These are phyloP conservation scores for Arctia plantaginis DNA, from an alignment of 2,888 invertebrate species.

Conservation along the genomic window DNA sequence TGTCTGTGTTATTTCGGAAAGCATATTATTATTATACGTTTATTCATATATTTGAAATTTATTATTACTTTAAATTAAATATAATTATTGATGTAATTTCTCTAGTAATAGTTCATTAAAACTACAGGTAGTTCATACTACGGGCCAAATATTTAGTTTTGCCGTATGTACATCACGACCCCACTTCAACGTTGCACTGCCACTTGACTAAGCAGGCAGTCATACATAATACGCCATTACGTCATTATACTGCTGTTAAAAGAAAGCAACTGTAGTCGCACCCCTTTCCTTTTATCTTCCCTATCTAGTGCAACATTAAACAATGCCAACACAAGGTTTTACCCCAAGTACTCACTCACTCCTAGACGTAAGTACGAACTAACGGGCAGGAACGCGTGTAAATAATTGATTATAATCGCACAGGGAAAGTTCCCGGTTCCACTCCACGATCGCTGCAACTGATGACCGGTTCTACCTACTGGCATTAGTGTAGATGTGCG, in stretches of 20 bases:
- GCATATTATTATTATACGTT: too few species aligned
- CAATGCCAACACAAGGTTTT: slow-evolving; percentile 11
- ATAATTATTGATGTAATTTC: too few species aligned
- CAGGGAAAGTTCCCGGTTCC: slow-evolving; percentile 51
- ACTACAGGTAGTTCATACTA: too few species aligned
- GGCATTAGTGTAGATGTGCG: slow-evolving; percentile 30
- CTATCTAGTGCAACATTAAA: slow-evolving; percentile 15
- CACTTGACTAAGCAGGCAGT: background rate
- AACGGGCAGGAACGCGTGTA: slow-evolving; percentile 51
- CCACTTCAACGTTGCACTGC: background rate
- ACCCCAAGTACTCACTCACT: slow-evolving; percentile 7
- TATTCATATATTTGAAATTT: too few species aligned
- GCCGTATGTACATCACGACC: background rate
- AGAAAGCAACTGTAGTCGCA: background rate
- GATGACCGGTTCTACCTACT: slow-evolving; percentile 56
- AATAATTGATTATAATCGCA: slow-evolving; percentile 69
- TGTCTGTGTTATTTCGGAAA: too few species aligned
- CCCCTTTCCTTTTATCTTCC: slow-evolving; percentile 7
- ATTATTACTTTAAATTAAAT: too few species aligned
- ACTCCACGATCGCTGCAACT: slow-evolving; percentile 62
- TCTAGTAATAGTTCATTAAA: too few species aligned
- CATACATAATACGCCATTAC: background rate
- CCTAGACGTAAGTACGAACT: slow-evolving; percentile 6
- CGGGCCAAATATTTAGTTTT: too few species aligned
- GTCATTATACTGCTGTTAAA: background rate